These are phyloP conservation scores for Vimba vimba DNA, from an alignment of 2,113 vertebrate genomes.

Conservation along the genomic window DNA sequence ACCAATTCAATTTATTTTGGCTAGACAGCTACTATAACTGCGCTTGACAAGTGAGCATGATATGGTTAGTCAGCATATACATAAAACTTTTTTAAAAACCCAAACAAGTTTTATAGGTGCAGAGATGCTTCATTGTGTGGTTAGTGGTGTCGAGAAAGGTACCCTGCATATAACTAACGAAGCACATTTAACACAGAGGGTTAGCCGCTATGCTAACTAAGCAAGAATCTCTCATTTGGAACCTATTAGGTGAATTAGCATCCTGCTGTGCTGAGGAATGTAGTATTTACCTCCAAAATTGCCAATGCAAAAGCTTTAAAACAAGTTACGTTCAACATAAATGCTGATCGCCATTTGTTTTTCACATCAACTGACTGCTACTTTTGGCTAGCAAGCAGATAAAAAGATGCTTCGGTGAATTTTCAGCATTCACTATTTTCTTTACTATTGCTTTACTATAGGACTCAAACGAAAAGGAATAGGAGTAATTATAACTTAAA, in stretches of 20 bases:
- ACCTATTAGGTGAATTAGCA: constrained; percentile 25
- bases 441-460: neutral
- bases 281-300: constrained; percentile 32
- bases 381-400: neutral
- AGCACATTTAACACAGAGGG: constrained; percentile 18
- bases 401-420: neutral
- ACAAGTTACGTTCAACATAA: constrained; percentile 23
- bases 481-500: neutral
- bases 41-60: constrained; percentile 54
- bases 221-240: constrained; percentile 55
- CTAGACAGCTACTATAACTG: neutral
- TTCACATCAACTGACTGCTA: neutral
- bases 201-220: constrained; percentile 30
- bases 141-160: neutral
- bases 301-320: constrained; percentile 37
- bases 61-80: constrained; percentile 62
- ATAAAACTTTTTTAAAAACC: constrained; percentile 61
- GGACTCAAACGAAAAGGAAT: neutral
- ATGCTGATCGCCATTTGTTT: constrained; percentile 15
- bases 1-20: neutral
- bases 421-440: neutral
- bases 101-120: constrained; percentile 37
- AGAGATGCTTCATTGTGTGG: constrained; percentile 8
- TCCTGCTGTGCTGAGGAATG: constrained; percentile 26
- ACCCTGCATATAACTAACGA: neutral